Percentiles rank a stretch among this genome's conserved stretches.
phyloP scores from a whole-genome alignment of 2,113 vertebrate genomes.

The Ovis aries region DNA sequence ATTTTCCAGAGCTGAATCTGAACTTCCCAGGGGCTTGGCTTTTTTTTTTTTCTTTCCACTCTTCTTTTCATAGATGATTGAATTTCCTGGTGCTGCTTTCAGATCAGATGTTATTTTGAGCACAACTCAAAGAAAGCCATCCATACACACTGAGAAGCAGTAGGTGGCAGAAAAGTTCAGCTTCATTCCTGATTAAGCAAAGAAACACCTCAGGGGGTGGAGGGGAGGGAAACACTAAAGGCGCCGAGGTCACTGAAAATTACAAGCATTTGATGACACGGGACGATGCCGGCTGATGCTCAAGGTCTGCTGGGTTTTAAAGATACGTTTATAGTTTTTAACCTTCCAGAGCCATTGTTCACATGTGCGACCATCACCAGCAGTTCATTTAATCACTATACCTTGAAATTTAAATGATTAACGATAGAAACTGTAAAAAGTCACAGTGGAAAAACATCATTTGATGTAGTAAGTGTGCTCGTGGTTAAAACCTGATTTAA shows the following conservation, averaged over 20 bases:
- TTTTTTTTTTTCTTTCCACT: slow-evolving; percentile 23
- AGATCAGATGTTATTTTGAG: slow-evolving; percentile 41
- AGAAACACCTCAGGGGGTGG: background rate
- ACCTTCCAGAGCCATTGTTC: background rate
- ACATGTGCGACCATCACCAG: background rate
- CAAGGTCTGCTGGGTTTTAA: background rate
- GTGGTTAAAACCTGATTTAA: background rate
- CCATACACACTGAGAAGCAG: slow-evolving; percentile 11
- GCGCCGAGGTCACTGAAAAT: slow-evolving; percentile 43
- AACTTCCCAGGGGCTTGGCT: slow-evolving; percentile 51
- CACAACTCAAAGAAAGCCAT: slow-evolving; percentile 41
- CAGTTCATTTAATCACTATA: background rate
- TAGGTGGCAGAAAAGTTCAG: slow-evolving; percentile 32
- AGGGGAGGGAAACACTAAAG: background rate
- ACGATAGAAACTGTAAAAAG: background rate
- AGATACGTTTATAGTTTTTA: background rate
- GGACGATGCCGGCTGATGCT: background rate
- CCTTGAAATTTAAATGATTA: background rate
- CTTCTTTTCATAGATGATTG: slow-evolving; percentile 43
- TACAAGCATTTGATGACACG: background rate
- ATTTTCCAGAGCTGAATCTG: slow-evolving; percentile 43
- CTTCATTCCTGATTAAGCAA: slow-evolving; percentile 57
- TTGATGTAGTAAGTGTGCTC: background rate
- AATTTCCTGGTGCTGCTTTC: slow-evolving; percentile 53
- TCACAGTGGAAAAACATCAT: background rate